Conservation (phyloP, 2,888 invertebrate genomes). For the Eupithecia abbreviata region DNA sequence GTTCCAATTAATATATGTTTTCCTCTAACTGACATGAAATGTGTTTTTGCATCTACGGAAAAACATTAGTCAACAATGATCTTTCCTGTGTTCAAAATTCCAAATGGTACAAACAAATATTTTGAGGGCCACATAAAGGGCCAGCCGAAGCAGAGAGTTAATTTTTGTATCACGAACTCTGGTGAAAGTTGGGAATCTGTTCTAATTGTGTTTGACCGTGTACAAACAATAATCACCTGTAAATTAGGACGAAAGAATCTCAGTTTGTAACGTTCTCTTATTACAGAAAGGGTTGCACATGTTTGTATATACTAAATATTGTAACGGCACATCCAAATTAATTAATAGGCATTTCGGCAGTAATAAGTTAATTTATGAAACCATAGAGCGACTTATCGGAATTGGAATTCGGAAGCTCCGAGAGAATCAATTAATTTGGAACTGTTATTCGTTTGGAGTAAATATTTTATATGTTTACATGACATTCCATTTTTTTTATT, state of each 20-base stretch:
- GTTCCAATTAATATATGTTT: neutral
- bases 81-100: neutral
- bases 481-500: neutral
- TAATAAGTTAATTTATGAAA: slow-evolving; percentile 36
- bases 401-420: slow-evolving; percentile 33
- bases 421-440: slow-evolving; percentile 25
- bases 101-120: neutral
- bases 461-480: slow-evolving; percentile 9
- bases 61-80: neutral
- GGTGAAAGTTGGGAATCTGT: slow-evolving; percentile 76
- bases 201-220: slow-evolving; percentile 74
- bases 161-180: slow-evolving; percentile 67
- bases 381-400: slow-evolving; percentile 34
- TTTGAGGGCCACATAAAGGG: slow-evolving; percentile 44
- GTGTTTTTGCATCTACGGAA: neutral
- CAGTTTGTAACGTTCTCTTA: slow-evolving; percentile 54
- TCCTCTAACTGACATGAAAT: neutral
- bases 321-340: slow-evolving; percentile 35
- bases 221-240: slow-evolving; percentile 74
- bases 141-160: slow-evolving; percentile 55
- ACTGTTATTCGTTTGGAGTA: slow-evolving; percentile 24
- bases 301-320: slow-evolving; percentile 16
- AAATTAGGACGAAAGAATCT: slow-evolving; percentile 69
- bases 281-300: slow-evolving; percentile 19
- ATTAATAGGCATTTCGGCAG: slow-evolving; percentile 36